Percentiles rank a stretch among this genome's conserved stretches.
These are phyloP conservation scores for Porites lobata DNA, from an alignment of 92 coral and sea anemone genomes.

Conservation along the genomic window DNA sequence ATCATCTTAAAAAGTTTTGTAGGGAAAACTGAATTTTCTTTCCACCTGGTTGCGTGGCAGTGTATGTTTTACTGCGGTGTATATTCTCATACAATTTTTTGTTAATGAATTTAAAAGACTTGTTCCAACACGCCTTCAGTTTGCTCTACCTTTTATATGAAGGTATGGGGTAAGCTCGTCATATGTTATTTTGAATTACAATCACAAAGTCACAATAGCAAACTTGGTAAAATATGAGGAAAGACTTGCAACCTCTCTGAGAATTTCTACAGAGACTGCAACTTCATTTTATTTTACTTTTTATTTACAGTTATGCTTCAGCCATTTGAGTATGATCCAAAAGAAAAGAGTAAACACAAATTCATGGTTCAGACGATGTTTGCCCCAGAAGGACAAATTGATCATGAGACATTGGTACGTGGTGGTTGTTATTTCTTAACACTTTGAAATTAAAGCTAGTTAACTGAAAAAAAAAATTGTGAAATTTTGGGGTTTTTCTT, in stretches of 20 bases:
- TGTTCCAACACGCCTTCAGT: not conserved
- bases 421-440: not conserved
- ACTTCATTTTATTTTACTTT: constrained; percentile 2
- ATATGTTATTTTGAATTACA: too few relatives aligned
- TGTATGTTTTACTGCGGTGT: not conserved
- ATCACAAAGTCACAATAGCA: too few relatives aligned
- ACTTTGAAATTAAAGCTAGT: not conserved
- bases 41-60: not conserved
- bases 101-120: not conserved
- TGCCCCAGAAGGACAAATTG: constrained; percentile 84
- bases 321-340: constrained; percentile 97
- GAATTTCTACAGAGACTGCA: not conserved
- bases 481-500: too few relatives aligned
- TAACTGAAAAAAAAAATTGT: too few relatives aligned
- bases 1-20: not conserved
- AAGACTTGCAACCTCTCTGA: too few relatives aligned
- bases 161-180: too few relatives aligned
- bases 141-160: not conserved
- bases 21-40: not conserved
- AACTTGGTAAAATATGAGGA: too few relatives aligned
- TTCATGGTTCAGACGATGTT: constrained; percentile 99
- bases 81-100: not conserved
- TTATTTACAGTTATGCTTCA: constrained; percentile 87
- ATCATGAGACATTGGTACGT: constrained; percentile 90
- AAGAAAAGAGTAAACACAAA: constrained; percentile 97